These are phyloP conservation scores for Kradibia gibbosae DNA, from an alignment of 1,140 invertebrate genomes.

Conservation along the genomic window DNA sequence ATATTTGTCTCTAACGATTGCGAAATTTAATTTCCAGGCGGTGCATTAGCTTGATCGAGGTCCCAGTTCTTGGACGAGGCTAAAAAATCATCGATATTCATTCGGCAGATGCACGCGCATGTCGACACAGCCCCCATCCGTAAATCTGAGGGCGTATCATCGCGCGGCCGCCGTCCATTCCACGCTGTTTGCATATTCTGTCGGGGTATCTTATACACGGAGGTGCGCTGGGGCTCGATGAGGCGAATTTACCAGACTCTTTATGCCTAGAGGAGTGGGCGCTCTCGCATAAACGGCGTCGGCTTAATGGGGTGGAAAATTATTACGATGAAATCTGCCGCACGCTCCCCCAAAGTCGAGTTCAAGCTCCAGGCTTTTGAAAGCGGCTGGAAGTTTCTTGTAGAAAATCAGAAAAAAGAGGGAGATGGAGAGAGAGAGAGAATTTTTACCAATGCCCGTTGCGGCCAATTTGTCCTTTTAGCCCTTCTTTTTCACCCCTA, in stretches of 20 bases:
- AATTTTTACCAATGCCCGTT: neutral
- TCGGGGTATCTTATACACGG: neutral
- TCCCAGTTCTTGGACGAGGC: neutral
- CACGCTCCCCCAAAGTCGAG: conserved; percentile 24
- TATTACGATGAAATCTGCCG: conserved; percentile 69
- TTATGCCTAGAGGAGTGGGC: conserved; percentile 52
- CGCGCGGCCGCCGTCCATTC: neutral
- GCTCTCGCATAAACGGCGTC: conserved; percentile 55
- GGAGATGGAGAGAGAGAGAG: too few species aligned
- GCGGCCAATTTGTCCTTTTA: neutral
- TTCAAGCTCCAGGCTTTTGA: neutral
- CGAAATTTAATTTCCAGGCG: neutral
- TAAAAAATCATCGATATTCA: neutral
- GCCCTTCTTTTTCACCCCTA: too few species aligned
- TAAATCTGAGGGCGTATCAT: conserved; percentile 28
- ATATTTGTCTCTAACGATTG: too few species aligned
- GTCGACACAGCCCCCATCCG: neutral
- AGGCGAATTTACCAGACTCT: conserved; percentile 62
- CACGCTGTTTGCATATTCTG: conserved; percentile 48
- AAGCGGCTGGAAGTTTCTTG: neutral
- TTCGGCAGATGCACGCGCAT: neutral
- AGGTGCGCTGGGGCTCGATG: neutral
- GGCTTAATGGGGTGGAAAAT: conserved; percentile 68
- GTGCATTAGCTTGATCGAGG: neutral
- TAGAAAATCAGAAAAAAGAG: neutral